Conservation (phyloP, 2,888 invertebrate genomes). For the Drosophila stalkeri region DNA sequence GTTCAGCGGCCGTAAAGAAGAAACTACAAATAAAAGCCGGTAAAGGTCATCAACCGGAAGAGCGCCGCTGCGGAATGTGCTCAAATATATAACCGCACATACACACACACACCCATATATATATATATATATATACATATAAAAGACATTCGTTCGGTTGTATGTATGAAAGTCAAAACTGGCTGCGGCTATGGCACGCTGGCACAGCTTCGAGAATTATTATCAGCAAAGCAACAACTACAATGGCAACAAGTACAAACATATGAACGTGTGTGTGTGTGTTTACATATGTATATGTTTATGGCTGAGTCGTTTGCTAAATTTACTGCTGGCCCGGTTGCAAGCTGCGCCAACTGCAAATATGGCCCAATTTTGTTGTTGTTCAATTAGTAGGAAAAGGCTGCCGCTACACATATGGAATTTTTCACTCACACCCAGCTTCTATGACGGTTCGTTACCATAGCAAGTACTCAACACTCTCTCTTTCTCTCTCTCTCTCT, state of each 20-base stretch:
- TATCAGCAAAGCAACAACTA: constrained; percentile 47
- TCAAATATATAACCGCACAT: constrained; percentile 21
- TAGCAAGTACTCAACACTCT: constrained; percentile 35
- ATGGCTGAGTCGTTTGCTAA: constrained; percentile 72
- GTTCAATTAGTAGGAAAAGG: constrained; percentile 66
- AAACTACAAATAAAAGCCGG: constrained; percentile 78
- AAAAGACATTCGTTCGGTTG: neutral
- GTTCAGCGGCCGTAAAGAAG: constrained; percentile 37
- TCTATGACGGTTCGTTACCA: constrained; percentile 48
- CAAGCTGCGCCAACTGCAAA: constrained; percentile 70
- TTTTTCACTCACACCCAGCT: constrained; percentile 58
- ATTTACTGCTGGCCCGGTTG: constrained; percentile 76
- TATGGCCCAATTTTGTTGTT: constrained; percentile 76
- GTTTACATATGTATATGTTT: constrained; percentile 59
- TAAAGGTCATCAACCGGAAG: constrained; percentile 84
- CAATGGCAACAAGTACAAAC: constrained; percentile 34
- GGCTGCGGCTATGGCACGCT: constrained; percentile 29
- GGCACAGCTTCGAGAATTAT: constrained; percentile 54
- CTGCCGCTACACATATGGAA: constrained; percentile 58
- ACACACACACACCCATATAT: neutral
- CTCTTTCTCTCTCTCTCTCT: constrained; percentile 5
- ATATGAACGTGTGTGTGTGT: constrained; percentile 1
- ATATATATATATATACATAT: constrained; percentile 2
- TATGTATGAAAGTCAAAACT: constrained; percentile 57
- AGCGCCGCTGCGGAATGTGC: constrained; percentile 63